A percentile compares a stretch with the other conserved stretches of the same genome.
phyloP scores from a whole-genome alignment of 2,797 vertebrate species.

The Pipistrellus kuhlii region DNA sequence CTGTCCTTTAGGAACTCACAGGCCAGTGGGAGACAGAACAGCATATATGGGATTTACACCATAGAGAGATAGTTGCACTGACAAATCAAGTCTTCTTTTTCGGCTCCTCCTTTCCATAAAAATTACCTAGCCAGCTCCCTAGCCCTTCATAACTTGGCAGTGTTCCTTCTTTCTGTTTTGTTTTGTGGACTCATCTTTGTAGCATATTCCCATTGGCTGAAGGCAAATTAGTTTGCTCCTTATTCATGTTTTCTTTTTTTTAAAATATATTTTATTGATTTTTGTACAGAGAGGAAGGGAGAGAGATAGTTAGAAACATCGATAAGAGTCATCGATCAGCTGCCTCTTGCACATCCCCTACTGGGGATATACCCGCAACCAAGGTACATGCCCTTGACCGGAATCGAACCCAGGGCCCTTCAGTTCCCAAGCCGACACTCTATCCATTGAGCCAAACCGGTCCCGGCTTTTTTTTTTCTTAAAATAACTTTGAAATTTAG shows the following conservation, averaged over 20 bases:
- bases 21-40: neutral
- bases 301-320: too few relatives aligned
- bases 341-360: too few relatives aligned
- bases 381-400: too few relatives aligned
- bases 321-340: too few relatives aligned
- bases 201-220: neutral
- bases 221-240: neutral
- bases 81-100: neutral
- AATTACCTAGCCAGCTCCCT: neutral
- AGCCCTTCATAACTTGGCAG: neutral
- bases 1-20: neutral
- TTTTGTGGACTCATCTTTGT: neutral
- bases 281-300: too few relatives aligned
- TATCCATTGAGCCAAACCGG: too few relatives aligned
- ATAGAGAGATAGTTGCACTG: neutral
- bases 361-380: too few relatives aligned
- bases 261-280: too few relatives aligned
- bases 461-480: neutral
- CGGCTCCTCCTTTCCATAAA: neutral
- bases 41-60: neutral
- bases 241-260: neutral
- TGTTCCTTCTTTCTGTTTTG: slow-evolving; percentile 27
- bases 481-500: slow-evolving; percentile 1
- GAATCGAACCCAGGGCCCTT: too few relatives aligned
- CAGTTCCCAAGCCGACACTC: too few relatives aligned